Conservation (phyloP, 1,140 invertebrate genomes). For the Macrosteles quadrilineatus region DNA sequence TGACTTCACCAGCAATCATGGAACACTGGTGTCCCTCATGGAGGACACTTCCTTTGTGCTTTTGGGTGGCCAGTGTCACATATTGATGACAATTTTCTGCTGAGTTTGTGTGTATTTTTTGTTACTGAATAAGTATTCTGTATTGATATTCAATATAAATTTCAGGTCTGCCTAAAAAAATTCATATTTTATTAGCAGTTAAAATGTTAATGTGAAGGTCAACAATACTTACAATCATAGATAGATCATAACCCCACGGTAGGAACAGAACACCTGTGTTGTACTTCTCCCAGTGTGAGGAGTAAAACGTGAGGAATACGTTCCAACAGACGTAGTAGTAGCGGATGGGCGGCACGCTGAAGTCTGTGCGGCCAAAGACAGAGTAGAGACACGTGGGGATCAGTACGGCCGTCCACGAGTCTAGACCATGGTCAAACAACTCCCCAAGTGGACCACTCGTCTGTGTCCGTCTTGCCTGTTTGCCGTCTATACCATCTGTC, state of each 20-base stretch:
- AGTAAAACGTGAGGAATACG: slow-evolving; percentile 88
- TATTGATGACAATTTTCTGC: no score
- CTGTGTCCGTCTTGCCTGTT: slow-evolving; percentile 93
- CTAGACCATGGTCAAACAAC: slow-evolving; percentile 98
- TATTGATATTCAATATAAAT: no score
- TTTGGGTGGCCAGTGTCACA: no score
- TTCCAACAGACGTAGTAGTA: slow-evolving; percentile 82
- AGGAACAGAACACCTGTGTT: slow-evolving; percentile 94
- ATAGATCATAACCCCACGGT: slow-evolving; percentile 96
- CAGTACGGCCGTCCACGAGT: slow-evolving; percentile 92
- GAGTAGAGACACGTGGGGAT: slow-evolving; percentile 92
- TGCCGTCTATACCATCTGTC: slow-evolving; percentile 97
- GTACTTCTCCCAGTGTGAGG: slow-evolving; percentile 98
- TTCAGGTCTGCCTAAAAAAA: no score
- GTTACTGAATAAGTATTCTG: no score
- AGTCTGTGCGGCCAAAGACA: slow-evolving; percentile 81
- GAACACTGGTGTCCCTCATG: no score
- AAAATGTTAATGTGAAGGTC: no score
- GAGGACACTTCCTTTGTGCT: no score
- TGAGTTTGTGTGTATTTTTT: no score
- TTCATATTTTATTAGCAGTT: no score
- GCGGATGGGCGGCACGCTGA: slow-evolving; percentile 61
- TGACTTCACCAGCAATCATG: no score
- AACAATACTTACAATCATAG: slow-evolving; percentile 80
- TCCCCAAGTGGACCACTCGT: slow-evolving; percentile 93